Evolutionary conservation across 1,140 invertebrate species (phyloP).

Genomic region (Achatina immaculata): DNA sequence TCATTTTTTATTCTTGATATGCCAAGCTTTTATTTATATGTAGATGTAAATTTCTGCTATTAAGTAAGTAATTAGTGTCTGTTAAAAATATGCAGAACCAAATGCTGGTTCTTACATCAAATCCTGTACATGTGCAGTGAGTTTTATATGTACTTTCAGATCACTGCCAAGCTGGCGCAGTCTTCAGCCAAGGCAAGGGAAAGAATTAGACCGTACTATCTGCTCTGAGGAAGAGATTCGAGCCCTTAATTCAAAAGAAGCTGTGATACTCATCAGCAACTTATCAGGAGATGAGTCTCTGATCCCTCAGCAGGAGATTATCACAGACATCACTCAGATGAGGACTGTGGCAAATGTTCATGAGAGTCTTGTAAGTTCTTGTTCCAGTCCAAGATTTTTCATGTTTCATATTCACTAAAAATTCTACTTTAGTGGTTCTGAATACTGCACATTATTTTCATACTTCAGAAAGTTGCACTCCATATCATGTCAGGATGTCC

Average conservation of each 20-base stretch:
- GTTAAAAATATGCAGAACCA: too few relatives aligned
- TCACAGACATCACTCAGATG: conserved; percentile 83
- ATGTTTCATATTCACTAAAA: too few relatives aligned
- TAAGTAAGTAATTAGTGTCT: too few relatives aligned
- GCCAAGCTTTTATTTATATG: too few relatives aligned
- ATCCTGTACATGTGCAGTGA: too few relatives aligned
- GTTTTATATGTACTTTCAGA: conserved; percentile 70
- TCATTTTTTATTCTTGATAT: too few relatives aligned
- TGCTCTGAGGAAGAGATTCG: conserved; percentile 79
- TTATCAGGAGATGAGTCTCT: conserved; percentile 81
- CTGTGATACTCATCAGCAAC: conserved; percentile 91
- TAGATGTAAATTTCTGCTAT: too few relatives aligned
- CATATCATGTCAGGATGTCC: too few relatives aligned
- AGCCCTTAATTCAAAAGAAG: conserved; percentile 87
- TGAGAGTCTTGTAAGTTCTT: conserved; percentile 84
- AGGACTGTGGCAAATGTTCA: conserved; percentile 88
- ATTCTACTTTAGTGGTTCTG: too few relatives aligned
- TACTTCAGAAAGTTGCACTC: too few relatives aligned
- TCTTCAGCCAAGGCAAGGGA: conserved; percentile 75
- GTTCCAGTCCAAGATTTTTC: not conserved
- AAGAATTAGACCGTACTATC: conserved; percentile 60
- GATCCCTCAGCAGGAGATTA: conserved; percentile 86
- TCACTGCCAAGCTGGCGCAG: conserved; percentile 87
- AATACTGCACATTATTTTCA: too few relatives aligned
- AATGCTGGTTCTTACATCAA: too few relatives aligned